These are phyloP conservation scores for Scytalopus superciliaris DNA, from an alignment of 2,113 vertebrate genomes.

Conservation along the genomic window DNA sequence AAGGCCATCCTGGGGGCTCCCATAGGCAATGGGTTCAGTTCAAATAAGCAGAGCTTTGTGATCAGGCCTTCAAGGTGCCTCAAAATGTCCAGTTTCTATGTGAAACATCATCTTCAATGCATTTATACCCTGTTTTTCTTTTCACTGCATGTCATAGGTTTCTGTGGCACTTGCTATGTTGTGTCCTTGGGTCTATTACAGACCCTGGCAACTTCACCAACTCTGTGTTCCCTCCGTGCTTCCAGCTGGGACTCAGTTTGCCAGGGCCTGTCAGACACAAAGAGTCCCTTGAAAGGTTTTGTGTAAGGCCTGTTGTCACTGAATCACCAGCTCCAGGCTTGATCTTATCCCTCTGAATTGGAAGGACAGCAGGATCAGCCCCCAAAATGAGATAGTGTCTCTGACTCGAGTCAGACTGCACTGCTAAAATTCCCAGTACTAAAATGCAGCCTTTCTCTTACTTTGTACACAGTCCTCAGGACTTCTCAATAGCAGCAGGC, in stretches of 20 bases:
- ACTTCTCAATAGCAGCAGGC: not conserved
- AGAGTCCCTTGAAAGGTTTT: conserved; percentile 34
- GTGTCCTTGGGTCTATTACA: not conserved
- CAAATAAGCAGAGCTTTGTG: not conserved
- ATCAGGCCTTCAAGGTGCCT: not conserved
- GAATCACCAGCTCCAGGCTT: not conserved
- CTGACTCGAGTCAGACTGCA: not conserved
- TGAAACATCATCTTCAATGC: not conserved
- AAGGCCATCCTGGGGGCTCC: not conserved
- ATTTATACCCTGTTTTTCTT: not conserved
- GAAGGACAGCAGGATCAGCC: not conserved
- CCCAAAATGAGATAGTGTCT: conserved; percentile 56
- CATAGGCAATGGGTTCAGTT: not conserved
- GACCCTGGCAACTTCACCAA: not conserved
- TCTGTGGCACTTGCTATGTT: not conserved
- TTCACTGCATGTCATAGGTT: not conserved
- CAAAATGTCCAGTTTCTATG: rapidly evolving
- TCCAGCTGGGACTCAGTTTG: not conserved
- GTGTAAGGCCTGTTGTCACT: conserved; percentile 18
- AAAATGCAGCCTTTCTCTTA: conserved; percentile 54
- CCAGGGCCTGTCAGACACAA: not conserved
- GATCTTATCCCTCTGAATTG: not conserved
- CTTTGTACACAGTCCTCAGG: not conserved
- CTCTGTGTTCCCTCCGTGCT: not conserved
- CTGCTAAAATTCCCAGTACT: conserved; percentile 10